Evolutionary conservation across 1,140 invertebrate species (phyloP), one percentile per base, ranked within the genome.

Genomic region (Chelonus insularis): DNA sequence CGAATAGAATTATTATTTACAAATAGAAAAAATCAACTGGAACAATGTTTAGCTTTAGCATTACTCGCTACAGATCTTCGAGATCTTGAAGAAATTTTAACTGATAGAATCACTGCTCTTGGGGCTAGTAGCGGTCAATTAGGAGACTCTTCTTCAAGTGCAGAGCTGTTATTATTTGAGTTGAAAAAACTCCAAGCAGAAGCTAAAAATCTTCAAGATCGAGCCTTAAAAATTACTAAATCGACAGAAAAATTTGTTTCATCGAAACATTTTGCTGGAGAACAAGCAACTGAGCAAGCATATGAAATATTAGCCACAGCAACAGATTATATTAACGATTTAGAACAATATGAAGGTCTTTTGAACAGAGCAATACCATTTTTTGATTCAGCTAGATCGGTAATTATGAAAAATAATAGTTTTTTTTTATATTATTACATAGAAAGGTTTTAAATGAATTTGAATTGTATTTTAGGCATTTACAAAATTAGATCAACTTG

Each of bases 11-110:
- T 86, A 6, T 85, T 88, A n/a, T 93, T 90, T 83, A 84, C 86
- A 62, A 86, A 80, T 80, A 80, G 86, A 62, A 88, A 88, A 71
- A 83, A 79, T 1, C 85, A 90, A 68, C 82, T 94, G 61, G 91
- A 93, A 69, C 90, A 94, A 75, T 90, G 90, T 63, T 79, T 93
- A 58, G 89, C 89, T 34, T 78, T 93, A 16, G 88, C 89, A 43
- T 76, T 91, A 57, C 79, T 94, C 5, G 89, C 90, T 16, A 84
- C 85, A 18, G 90, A 93, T 76, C 78, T 94, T 20, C 81, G 86
- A 43, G 86, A 91, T 71, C 81, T 92, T 9, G 86, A 89, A 67
- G 79, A 86, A 8, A 73, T 81, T n/a, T 72, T 89, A 0, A 82
- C 67, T 55, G 80, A 83, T 56, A 77, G 83, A 54, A 76, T 82